Conservation (phyloP, 1,140 invertebrate species). For the Contarinia nasturtii region DNA sequence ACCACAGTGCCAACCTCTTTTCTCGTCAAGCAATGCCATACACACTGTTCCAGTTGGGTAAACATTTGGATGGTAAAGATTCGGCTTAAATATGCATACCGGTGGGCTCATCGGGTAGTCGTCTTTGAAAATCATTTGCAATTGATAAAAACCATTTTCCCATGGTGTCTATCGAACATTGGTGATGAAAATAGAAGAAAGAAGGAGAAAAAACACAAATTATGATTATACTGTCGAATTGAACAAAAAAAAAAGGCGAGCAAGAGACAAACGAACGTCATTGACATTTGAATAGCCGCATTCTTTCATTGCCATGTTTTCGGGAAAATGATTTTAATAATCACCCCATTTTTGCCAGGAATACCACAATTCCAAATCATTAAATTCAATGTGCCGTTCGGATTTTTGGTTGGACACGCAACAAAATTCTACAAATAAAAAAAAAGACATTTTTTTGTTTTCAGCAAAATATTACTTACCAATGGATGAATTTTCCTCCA, state of each 20-base stretch:
- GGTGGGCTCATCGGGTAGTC: conserved; percentile 99
- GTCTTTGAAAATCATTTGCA: conserved; percentile 99
- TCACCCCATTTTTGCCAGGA: conserved; percentile 87
- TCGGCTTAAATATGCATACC: conserved; percentile 99
- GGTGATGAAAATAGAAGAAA: neutral
- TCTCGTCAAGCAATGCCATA: conserved; percentile 91
- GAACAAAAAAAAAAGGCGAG: conserved; percentile 3
- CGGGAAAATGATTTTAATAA: too few relatives aligned
- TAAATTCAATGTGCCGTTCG: conserved; percentile 88
- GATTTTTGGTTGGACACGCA: conserved; percentile 85
- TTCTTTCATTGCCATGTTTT: too few relatives aligned
- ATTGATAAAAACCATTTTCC: conserved; percentile 93
- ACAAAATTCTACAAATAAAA: conserved; percentile 66
- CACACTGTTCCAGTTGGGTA: conserved; percentile 99
- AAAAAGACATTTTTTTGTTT: too few relatives aligned
- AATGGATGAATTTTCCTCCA: conserved; percentile 99
- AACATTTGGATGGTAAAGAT: conserved; percentile 97
- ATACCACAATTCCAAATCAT: conserved; percentile 99
- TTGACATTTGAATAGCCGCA: too few relatives aligned
- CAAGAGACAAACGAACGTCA: too few relatives aligned
- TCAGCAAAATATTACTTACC: too few relatives aligned
- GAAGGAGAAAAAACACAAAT: neutral
- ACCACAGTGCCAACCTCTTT: conserved; percentile 98
- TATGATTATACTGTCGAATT: neutral
- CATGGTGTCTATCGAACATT: conserved; percentile 67